Conservation (phyloP, 2,797 vertebrate species). For the Falco naumanni region DNA sequence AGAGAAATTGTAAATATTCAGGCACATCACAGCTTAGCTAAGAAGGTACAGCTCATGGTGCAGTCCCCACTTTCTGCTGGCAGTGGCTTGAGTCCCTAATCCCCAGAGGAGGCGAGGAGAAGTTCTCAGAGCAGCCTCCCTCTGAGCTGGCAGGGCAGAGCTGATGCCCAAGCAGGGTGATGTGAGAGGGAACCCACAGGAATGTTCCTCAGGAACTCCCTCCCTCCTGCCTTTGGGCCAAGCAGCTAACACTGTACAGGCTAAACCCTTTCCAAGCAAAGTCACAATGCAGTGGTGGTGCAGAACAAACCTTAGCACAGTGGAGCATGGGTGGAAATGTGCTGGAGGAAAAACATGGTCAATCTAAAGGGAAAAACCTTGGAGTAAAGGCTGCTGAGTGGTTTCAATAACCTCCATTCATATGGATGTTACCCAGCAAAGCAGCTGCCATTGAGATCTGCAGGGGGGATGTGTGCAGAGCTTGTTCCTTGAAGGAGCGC, state of each 20-base stretch:
- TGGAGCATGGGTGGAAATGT: background rate
- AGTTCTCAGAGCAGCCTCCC: background rate
- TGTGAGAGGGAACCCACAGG: slow-evolving; percentile 15
- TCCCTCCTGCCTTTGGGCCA: background rate
- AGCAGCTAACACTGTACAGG: background rate
- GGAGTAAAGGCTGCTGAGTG: background rate
- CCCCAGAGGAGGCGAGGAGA: background rate
- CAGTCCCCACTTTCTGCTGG: background rate
- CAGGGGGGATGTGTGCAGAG: fast-evolving
- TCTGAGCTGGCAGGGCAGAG: background rate
- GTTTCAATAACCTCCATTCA: slow-evolving; percentile 13
- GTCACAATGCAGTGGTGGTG: background rate
- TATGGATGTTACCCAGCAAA: background rate
- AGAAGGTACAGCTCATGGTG: background rate
- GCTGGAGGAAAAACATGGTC: background rate
- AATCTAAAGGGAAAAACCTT: background rate
- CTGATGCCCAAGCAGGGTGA: background rate
- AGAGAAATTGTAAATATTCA: background rate
- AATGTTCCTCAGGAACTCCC: slow-evolving; percentile 12
- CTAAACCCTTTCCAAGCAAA: background rate
- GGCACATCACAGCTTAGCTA: background rate
- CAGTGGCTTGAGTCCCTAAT: background rate
- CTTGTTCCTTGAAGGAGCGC: background rate
- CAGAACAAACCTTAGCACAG: background rate
- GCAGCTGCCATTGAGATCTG: background rate